Evolutionary conservation across 2,888 invertebrate genomes (phyloP), one percentile per base, ranked within the genome.

Genomic region (Eustalomyia histrio): DNA sequence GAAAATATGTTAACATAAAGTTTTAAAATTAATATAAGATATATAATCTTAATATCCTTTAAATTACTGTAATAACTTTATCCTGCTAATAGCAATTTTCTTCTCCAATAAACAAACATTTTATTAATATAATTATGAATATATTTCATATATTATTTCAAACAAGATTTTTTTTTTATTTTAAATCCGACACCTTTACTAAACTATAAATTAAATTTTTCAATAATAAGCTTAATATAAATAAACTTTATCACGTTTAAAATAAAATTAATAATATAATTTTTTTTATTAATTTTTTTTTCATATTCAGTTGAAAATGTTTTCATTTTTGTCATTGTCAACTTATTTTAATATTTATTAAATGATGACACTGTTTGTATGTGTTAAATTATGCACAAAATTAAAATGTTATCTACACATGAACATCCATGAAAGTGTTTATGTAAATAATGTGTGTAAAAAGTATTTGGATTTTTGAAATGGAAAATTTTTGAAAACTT

Each of bases 351-450:
- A 69, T 69, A 76, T 76, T 76, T 71, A 76, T 76, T 63, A 64
- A 76, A 69, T 69, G 60, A 76, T 69, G 63, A 69, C 76, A 76
- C 35, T 57, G 57, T 71, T n/a, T 21, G 39, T 73, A 17, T 69
- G 75, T 76, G 57, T 76, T 78, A 72, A 72, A 78, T 78, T 78
- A 72, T 72, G 78, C 78, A 65, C 64, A 65, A 78, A 78, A 78
- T 78, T 72, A 72, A 72, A 78, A 72, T 78, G 33, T 72, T 78
- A 78, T 78, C 78, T 65, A 12, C 17, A 52, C 14, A 47, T 67
- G 60, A 78, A 72, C 78, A 78, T 65, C 65, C 68, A n/a, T 57
- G 39, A 14, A 39, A 12, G 39, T 12, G 29, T 29, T 29, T 29
- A 6, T 29, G 7, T 7, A 29, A 29, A 29, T 1, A 29, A 29